Evolutionary conservation across 2,888 invertebrate species (phyloP).

Genomic region (Drosophila meridionalis): DNA sequence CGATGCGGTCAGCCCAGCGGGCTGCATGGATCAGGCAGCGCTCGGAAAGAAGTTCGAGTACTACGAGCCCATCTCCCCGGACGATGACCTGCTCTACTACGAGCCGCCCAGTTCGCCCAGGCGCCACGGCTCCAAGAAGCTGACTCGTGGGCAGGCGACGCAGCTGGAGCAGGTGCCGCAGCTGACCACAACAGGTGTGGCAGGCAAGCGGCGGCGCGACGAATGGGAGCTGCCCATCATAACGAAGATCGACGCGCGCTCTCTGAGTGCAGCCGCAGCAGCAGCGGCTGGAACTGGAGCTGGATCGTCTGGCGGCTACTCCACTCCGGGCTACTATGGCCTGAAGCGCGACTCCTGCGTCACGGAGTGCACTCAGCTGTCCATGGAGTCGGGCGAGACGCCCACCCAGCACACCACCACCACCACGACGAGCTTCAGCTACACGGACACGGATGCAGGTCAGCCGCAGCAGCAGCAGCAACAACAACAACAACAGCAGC

Average conservation of each 20-base stretch:
- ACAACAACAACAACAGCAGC: conserved; percentile 35
- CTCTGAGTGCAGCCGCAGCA: conserved; percentile 59
- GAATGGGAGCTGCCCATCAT: conserved; percentile 80
- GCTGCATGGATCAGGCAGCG: conserved; percentile 57
- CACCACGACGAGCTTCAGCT: conserved; percentile 83
- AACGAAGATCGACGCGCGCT: conserved; percentile 72
- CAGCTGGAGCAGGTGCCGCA: conserved; percentile 63
- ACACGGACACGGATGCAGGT: conserved; percentile 67
- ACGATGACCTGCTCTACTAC: conserved; percentile 74
- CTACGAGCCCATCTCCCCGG: conserved; percentile 83
- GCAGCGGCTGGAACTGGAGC: conserved; percentile 45
- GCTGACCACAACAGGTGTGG: conserved; percentile 51
- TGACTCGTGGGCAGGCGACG: conserved; percentile 51
- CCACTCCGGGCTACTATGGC: neutral
- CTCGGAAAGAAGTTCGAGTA: conserved; percentile 83
- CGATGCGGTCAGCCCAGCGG: conserved; percentile 84
- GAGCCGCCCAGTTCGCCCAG: conserved; percentile 72
- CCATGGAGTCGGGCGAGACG: conserved; percentile 83
- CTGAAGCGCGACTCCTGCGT: conserved; percentile 84
- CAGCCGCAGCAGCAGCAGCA: conserved; percentile 24
- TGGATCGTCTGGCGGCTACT: neutral
- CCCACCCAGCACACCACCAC: conserved; percentile 75
- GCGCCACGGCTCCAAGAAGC: conserved; percentile 74
- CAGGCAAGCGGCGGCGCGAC: conserved; percentile 62
- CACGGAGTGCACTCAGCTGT: conserved; percentile 84